Evolutionary conservation across 2,888 invertebrate species (phyloP), one percentile per base, ranked within the genome.

Genomic region (Campopleginae sp.): DNA sequence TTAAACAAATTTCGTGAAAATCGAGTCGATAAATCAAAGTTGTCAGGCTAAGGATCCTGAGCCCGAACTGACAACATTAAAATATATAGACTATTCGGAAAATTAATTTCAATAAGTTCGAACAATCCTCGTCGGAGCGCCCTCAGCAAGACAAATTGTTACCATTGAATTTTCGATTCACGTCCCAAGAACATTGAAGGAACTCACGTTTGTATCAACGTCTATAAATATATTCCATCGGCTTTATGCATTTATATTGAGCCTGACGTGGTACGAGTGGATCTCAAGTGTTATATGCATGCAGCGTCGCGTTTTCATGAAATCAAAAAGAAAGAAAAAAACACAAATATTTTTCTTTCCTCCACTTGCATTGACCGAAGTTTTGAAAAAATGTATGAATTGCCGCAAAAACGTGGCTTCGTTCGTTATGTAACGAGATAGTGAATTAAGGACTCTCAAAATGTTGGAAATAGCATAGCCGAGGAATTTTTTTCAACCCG

Each of bases 21-120:
- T 48, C 48, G 48, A 51, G 19, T 54, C 6, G 48, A 17, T 48
- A n/a, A n/a, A 48, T 51, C 7, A 7, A n/a, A 4, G n/a, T 54
- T 23, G 3, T 2, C 5, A 8, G 14, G 27, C 12, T 27, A 14
- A 0, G 12, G 27, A 58, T 58, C 12, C 12, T 1, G 23, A 27
- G 4, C 8, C 27, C 12, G 54, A 58, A 27, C 27, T 58, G 4
- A 23, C 12, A 58, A 27, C 54, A 12, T 12, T 1, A 58, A 54
- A 23, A 2, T 38, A 5, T n/a, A 23, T 31, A 27, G 0, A 7
- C n/a, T 72, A 44, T 33, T 17, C 61, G 65, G 68, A 42, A 66
- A 83, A 70, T 71, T 63, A 83, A 83, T 83, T 70, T 79, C 83
- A 75, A 74, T 74, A 51, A 74, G 63, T 54, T 65, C 70, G 79